phyloP scores from a whole-genome alignment of 35 echinoderm and acorn worm species.

The Eucidaris tribuloides region DNA sequence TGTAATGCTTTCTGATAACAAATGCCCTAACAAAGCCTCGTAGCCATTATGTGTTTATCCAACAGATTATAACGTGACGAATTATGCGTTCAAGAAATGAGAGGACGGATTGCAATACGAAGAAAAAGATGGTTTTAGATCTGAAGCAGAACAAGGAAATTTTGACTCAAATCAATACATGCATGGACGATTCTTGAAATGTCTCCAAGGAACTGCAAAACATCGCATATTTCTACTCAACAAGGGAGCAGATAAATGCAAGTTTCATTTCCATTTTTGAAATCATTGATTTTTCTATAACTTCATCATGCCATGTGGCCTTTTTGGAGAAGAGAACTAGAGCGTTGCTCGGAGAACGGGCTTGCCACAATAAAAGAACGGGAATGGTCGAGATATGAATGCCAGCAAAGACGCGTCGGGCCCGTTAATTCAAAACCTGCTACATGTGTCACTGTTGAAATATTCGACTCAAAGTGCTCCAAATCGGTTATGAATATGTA shows the following conservation, averaged over 20 bases:
- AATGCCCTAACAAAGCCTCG: too few species aligned
- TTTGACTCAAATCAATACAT: too few species aligned
- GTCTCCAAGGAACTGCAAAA: constrained; percentile 2
- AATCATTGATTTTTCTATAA: constrained; percentile 34
- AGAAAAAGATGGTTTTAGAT: too few species aligned
- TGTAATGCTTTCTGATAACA: too few species aligned
- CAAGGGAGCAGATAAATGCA: background rate
- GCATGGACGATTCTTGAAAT: constrained; percentile 26
- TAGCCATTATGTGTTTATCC: too few species aligned
- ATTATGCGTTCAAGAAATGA: too few species aligned
- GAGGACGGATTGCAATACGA: too few species aligned
- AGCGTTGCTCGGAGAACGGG: background rate
- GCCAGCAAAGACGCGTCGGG: background rate
- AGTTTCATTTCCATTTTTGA: constrained; percentile 3
- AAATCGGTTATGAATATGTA: constrained; percentile 37
- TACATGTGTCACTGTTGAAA: constrained; percentile 36
- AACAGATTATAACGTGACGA: too few species aligned
- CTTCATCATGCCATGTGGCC: constrained; percentile 30
- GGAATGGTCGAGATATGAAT: background rate
- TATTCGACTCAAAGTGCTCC: constrained; percentile 29
- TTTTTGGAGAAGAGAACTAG: constrained; percentile 4
- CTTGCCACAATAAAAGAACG: background rate
- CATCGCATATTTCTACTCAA: constrained; percentile 6
- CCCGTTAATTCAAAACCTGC: constrained; percentile 21
- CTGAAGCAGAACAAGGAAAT: too few species aligned